Conservation (phyloP, 2,797 vertebrate genomes). For the Halcyon chelicuti region DNA sequence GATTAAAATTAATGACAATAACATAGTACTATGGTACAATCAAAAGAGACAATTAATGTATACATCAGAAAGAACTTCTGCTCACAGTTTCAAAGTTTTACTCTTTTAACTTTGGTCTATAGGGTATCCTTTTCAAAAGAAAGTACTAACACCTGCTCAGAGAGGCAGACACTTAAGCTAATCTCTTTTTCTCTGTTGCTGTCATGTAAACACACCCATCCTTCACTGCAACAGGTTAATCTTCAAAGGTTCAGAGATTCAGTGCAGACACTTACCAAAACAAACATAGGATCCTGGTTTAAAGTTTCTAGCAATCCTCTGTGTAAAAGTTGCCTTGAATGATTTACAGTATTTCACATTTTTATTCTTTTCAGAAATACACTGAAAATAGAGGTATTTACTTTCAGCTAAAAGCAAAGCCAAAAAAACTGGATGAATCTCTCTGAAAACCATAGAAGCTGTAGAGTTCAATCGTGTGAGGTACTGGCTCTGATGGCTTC, state of each 20-base stretch:
- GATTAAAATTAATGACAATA: neutral
- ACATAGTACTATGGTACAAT: neutral
- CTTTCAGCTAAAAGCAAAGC: conserved; percentile 19
- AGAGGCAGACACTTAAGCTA: neutral
- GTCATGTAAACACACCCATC: neutral
- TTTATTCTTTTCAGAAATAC: neutral
- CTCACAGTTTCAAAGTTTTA: neutral
- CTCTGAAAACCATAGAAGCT: neutral
- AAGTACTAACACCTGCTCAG: neutral
- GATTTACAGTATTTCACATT: neutral
- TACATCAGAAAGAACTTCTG: neutral
- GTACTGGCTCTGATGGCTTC: neutral
- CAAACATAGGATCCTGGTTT: conserved; percentile 3
- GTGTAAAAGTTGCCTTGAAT: neutral
- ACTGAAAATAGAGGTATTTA: neutral
- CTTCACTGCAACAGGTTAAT: neutral
- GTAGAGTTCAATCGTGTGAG: neutral
- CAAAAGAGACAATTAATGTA: neutral
- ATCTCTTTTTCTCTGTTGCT: neutral
- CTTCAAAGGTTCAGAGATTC: neutral
- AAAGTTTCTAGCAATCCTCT: neutral
- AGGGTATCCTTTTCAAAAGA: neutral
- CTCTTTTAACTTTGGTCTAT: neutral
- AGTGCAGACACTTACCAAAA: neutral
- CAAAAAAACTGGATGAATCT: conserved; percentile 34